These are phyloP conservation scores for Holothuria glaberrima DNA, from an alignment of 35 echinoderm and acorn worm genomes.

Conservation along the genomic window DNA sequence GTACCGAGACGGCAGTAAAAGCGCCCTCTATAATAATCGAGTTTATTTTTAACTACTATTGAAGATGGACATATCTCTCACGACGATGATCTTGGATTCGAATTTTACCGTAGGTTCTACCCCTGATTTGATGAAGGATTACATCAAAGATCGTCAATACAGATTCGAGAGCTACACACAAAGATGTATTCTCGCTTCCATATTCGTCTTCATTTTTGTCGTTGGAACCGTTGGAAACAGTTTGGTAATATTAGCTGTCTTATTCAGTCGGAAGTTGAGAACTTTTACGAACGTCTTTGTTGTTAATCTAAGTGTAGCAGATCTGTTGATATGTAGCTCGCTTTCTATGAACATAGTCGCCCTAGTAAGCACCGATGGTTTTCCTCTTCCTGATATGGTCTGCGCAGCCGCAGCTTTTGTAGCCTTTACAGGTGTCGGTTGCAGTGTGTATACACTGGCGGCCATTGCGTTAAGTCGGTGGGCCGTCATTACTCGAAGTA, in stretches of 20 bases:
- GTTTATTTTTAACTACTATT: too few species aligned
- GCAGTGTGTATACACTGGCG: slow-evolving; percentile 69
- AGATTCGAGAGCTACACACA: slow-evolving; percentile 37
- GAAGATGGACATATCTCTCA: too few species aligned
- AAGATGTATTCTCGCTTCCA: slow-evolving; percentile 30
- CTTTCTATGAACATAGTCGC: slow-evolving; percentile 60
- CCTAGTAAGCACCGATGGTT: slow-evolving; percentile 17
- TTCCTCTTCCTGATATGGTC: slow-evolving; percentile 50
- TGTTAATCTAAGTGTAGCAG: slow-evolving; percentile 65
- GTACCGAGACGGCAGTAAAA: too few species aligned
- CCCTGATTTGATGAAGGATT: neutral
- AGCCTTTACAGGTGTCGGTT: slow-evolving; percentile 32
- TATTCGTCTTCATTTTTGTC: slow-evolving; percentile 47
- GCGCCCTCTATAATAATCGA: too few species aligned
- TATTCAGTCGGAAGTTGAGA: slow-evolving; percentile 44
- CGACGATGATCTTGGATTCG: too few species aligned
- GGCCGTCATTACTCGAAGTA: slow-evolving; percentile 62
- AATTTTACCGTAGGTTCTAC: too few species aligned
- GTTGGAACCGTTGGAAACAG: slow-evolving; percentile 60
- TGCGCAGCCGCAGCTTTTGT: slow-evolving; percentile 50
- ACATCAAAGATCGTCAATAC: neutral
- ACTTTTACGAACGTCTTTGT: slow-evolving; percentile 73
- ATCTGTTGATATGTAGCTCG: slow-evolving; percentile 51
- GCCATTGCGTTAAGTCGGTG: slow-evolving; percentile 69
- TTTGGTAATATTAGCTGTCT: slow-evolving; percentile 66